phyloP scores from a whole-genome alignment of 2,113 vertebrate genomes.

The Girardinichthys multiradiatus region DNA sequence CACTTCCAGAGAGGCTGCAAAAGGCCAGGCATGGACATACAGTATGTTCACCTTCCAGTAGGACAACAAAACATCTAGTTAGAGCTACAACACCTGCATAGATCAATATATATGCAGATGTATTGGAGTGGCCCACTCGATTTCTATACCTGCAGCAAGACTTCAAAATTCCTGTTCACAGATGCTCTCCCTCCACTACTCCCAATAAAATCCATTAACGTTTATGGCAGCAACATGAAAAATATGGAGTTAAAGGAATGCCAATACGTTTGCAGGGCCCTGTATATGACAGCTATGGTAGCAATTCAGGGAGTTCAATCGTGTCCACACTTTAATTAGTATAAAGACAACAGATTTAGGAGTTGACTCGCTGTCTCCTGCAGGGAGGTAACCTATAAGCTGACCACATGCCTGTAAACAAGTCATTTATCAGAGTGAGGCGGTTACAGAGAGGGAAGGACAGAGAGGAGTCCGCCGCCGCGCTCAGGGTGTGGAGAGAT shows the following conservation, averaged over 20 bases:
- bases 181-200: not conserved
- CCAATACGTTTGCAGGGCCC: not conserved
- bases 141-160: not conserved
- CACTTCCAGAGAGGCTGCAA: too few species aligned
- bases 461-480: constrained; percentile 5
- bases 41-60: too few species aligned
- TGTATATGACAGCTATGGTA: not conserved
- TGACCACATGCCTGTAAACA: constrained; percentile 10
- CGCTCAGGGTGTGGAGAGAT: constrained; percentile 44
- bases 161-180: not conserved
- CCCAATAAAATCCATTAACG: not conserved
- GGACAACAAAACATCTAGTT: too few species aligned
- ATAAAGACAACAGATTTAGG: not conserved
- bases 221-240: too few species aligned
- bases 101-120: too few species aligned
- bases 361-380: not conserved
- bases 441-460: constrained; percentile 4
- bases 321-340: not conserved
- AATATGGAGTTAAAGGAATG: not conserved
- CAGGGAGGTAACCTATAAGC: not conserved
- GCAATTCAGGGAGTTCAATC: not conserved
- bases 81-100: too few species aligned
- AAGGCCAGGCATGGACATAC: too few species aligned
- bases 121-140: not conserved
- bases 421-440: constrained; percentile 29